Evolutionary conservation across 2,113 vertebrate species (phyloP), one percentile per base, ranked within the genome.

Genomic region (Podarcis muralis): DNA sequence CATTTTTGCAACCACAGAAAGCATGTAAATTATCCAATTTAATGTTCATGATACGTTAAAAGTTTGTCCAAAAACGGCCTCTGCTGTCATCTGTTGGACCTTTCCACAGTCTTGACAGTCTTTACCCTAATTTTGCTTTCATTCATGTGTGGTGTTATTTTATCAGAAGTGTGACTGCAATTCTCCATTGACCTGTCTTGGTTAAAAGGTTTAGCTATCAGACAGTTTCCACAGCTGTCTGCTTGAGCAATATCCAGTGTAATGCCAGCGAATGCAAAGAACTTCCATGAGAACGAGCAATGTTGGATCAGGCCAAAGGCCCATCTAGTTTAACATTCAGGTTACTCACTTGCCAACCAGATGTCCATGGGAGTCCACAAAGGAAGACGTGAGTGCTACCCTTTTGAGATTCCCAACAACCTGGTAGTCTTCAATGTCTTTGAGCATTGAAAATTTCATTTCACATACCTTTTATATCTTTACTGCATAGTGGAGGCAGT

Each of bases 81-180:
- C 48, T 86, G 91, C 81, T 93, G 87, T 93, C 90, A 89, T 89
- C 79, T 86, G 71, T 94, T 76, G 92, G 93, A 91, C 93, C 90
- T 74, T 77, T 84, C 92, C 92, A 87, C 88, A 94, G 93, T 91
- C 93, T 90, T 84, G 88, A 87, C 86, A 94, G 93, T 92, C 93
- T 90, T 84, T 88, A 84, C 86, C 87, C 20, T 90, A 90, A 92
- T 75, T 93, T 91, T 96, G 88, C 84, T 92, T 93, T 88, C 92
- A 78, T 93, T 95, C 82, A 53, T 88, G 69, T 94, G 69, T 92
- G 84, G 92, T 92, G 72, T 66, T 76, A 65, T 95, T 95, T 85
- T 9, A 59, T 84, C 0, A 0, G 79, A 91, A 92, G 75, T 86
- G 48, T 92, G 88, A 84, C 86, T 77, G 86, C 94, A 93, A 85